These are phyloP conservation scores for Pseudorasbora parva DNA, from an alignment of 2,113 vertebrate species.

Conservation along the genomic window DNA sequence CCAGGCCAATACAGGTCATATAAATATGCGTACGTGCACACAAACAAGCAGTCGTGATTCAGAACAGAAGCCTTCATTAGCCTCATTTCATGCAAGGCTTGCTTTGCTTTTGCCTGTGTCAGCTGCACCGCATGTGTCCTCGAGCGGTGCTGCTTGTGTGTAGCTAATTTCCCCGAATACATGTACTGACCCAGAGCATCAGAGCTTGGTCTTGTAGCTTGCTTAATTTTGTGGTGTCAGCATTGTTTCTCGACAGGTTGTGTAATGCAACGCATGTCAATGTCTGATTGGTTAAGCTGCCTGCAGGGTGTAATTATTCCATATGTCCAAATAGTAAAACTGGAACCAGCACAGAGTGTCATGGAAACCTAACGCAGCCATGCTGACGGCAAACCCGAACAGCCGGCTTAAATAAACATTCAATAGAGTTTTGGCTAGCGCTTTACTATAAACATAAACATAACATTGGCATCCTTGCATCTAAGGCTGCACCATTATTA, in stretches of 20 bases:
- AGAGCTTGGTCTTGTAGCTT: neutral
- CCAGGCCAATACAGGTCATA: neutral
- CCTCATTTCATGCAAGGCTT: conserved; percentile 44
- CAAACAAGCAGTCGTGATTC: conserved; percentile 3
- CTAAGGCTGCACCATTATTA: neutral
- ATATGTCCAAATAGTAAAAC: conserved; percentile 32
- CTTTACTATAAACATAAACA: conserved; percentile 33
- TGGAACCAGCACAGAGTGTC: conserved; percentile 29
- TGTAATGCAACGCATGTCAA: neutral
- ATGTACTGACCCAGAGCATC: neutral
- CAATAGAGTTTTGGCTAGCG: conserved; percentile 17
- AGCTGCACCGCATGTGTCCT: neutral
- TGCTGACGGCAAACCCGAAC: conserved; percentile 48
- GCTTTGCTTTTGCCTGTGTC: conserved; percentile 16
- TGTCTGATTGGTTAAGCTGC: conserved; percentile 36
- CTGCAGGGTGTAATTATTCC: conserved; percentile 40
- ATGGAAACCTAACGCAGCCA: conserved; percentile 48
- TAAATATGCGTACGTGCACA: neutral
- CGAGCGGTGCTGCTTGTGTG: neutral
- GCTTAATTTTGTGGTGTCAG: neutral
- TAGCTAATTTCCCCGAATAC: conserved; percentile 25
- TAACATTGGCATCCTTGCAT: conserved; percentile 20
- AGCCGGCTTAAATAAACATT: conserved; percentile 22
- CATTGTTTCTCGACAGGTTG: neutral
- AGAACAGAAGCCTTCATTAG: conserved; percentile 42